Conservation (phyloP, 2,888 invertebrate genomes). For the Stenurella melanura region DNA sequence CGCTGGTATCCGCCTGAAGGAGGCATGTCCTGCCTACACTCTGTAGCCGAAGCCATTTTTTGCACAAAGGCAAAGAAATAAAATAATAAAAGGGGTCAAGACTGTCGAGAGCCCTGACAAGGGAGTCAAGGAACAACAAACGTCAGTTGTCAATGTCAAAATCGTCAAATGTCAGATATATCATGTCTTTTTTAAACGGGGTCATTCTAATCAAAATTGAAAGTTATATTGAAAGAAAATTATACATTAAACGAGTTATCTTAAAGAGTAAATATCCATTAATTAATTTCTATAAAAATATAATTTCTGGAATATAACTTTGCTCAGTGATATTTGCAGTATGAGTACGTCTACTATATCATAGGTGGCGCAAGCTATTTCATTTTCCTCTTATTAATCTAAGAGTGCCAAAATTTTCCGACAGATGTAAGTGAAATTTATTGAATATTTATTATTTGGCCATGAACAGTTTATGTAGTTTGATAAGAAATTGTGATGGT, state of each 20-base stretch:
- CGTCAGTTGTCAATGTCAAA: not conserved
- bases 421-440: constrained; percentile 61
- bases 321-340: not conserved
- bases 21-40: constrained; percentile 90
- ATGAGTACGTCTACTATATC: constrained; percentile 20
- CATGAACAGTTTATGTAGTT: constrained; percentile 63
- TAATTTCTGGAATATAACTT: constrained; percentile 10
- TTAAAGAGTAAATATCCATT: not conserved
- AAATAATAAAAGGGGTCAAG: not conserved
- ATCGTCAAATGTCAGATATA: constrained; percentile 11
- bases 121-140: not conserved
- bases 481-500: constrained; percentile 72
- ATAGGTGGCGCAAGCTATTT: constrained; percentile 51
- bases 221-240: constrained; percentile 12
- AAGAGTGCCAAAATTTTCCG: constrained; percentile 60
- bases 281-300: not conserved
- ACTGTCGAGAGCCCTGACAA: not conserved
- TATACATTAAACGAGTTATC: not conserved
- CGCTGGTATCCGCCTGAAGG: constrained; percentile 92
- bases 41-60: constrained; percentile 54
- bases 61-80: not conserved
- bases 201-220: constrained; percentile 15
- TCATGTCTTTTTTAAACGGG: constrained; percentile 11
- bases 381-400: constrained; percentile 45
- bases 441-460: constrained; percentile 57